These are phyloP conservation scores for Petrophora chlorosata DNA, from an alignment of 2,888 invertebrate species.

Conservation along the genomic window DNA sequence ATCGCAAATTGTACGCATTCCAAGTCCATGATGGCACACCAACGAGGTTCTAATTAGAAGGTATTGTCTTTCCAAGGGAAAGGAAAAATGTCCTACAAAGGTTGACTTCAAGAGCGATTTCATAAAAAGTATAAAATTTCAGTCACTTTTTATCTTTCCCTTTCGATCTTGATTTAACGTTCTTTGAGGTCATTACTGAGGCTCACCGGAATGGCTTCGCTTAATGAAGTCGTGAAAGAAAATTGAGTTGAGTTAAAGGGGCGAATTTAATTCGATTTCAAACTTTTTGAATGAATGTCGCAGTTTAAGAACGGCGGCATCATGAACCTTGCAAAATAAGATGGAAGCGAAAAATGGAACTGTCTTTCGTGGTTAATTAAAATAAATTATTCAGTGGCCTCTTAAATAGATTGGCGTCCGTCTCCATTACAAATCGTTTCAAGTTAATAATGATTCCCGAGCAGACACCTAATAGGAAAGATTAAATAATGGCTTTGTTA, in stretches of 20 bases:
- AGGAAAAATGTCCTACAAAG: constrained; percentile 57
- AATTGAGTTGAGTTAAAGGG: constrained; percentile 82
- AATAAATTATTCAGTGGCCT: constrained; percentile 73
- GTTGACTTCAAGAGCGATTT: constrained; percentile 65
- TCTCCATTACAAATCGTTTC: constrained; percentile 66
- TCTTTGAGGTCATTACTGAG: constrained; percentile 80
- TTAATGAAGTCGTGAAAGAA: constrained; percentile 82
- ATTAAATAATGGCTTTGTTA: constrained; percentile 44
- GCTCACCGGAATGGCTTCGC: constrained; percentile 79
- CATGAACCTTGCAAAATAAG: constrained; percentile 68
- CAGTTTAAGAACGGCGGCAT: constrained; percentile 65
- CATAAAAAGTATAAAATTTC: constrained; percentile 76
- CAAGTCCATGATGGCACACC: constrained; percentile 37
- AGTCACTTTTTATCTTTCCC: constrained; percentile 73
- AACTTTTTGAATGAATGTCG: constrained; percentile 80
- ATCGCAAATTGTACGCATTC: constrained; percentile 25
- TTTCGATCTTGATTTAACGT: constrained; percentile 81
- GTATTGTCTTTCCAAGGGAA: constrained; percentile 44
- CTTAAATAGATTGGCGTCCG: constrained; percentile 65
- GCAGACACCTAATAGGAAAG: constrained; percentile 51
- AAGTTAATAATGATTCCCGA: constrained; percentile 52
- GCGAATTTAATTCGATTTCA: constrained; percentile 82
- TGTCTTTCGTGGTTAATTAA: constrained; percentile 73
- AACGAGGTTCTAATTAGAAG: constrained; percentile 48
- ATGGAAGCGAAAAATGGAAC: constrained; percentile 71